Conservation (phyloP, 2,797 vertebrate genomes). For the Lepus townsendii region DNA sequence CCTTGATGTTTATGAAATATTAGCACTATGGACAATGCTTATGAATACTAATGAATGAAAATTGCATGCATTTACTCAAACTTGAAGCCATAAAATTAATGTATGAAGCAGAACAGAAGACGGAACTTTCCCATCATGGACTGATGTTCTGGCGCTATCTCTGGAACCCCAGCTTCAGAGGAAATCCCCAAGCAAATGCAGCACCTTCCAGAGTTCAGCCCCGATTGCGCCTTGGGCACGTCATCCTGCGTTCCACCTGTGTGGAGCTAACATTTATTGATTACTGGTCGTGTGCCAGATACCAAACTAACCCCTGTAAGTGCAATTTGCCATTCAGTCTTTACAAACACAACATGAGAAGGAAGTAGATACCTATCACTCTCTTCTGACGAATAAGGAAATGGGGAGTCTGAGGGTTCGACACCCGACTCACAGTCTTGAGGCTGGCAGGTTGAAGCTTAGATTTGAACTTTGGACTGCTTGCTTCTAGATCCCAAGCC, state of each 20-base stretch:
- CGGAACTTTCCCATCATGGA: background rate
- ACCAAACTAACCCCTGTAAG: background rate
- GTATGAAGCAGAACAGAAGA: conserved; percentile 30
- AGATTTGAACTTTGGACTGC: background rate
- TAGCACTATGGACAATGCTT: background rate
- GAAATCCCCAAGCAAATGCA: background rate
- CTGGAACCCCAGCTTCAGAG: background rate
- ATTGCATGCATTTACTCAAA: conserved; percentile 51
- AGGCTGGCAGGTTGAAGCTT: background rate
- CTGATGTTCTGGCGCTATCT: background rate
- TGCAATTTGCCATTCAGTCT: background rate
- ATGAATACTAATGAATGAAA: conserved; percentile 64
- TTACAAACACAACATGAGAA: rapidly evolving
- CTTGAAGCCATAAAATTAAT: conserved; percentile 60
- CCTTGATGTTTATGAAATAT: conserved; percentile 51
- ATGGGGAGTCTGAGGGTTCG: background rate
- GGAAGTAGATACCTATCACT: background rate
- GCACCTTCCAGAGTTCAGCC: background rate
- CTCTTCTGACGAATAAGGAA: background rate
- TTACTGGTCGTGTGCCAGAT: background rate
- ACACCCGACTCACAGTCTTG: too few species aligned
- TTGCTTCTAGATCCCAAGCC: background rate
- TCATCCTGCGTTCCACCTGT: background rate
- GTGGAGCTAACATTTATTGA: background rate
- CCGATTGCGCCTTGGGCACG: background rate